Conservation (phyloP, 2,888 invertebrate genomes). For the Oscheius sp. region DNA sequence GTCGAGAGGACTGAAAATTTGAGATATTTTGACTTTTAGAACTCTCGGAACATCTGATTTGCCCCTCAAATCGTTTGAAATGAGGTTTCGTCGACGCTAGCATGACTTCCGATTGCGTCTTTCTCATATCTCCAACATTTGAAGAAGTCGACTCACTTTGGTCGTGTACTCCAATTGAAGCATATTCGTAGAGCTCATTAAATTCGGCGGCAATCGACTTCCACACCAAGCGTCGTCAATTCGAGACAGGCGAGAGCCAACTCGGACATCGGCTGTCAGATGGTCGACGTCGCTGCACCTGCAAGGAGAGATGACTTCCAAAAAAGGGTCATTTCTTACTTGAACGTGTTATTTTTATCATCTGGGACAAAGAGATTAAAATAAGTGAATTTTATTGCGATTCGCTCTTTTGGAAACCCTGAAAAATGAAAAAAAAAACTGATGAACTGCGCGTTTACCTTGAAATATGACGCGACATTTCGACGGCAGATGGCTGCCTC, state of each 20-base stretch:
- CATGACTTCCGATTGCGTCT: background rate
- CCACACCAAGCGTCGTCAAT: slow-evolving; percentile 89
- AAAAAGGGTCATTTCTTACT: slow-evolving; percentile 35
- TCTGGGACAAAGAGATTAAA: slow-evolving; percentile 69
- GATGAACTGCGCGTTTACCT: slow-evolving; percentile 31
- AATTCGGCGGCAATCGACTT: slow-evolving; percentile 82
- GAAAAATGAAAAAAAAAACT: slow-evolving; percentile 11
- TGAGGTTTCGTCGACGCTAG: background rate
- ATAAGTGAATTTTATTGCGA: slow-evolving; percentile 64
- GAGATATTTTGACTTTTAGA: too few relatives aligned
- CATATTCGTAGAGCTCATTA: slow-evolving; percentile 91
- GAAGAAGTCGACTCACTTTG: slow-evolving; percentile 41
- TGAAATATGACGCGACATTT: slow-evolving; percentile 52
- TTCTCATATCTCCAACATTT: background rate
- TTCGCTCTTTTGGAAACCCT: slow-evolving; percentile 66
- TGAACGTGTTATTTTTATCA: slow-evolving; percentile 48
- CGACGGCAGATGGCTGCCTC: slow-evolving; percentile 40
- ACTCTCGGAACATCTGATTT: too few relatives aligned
- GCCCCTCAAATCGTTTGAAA: too few relatives aligned
- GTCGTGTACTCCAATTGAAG: slow-evolving; percentile 85
- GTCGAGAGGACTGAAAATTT: slow-evolving; percentile 53
- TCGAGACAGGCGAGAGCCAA: slow-evolving; percentile 86
- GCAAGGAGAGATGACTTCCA: slow-evolving; percentile 54
- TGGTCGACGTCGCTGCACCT: slow-evolving; percentile 80
- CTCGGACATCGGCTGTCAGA: slow-evolving; percentile 80